These are phyloP conservation scores for Bombus confusus DNA, from an alignment of 1,140 invertebrate species.

Conservation along the genomic window DNA sequence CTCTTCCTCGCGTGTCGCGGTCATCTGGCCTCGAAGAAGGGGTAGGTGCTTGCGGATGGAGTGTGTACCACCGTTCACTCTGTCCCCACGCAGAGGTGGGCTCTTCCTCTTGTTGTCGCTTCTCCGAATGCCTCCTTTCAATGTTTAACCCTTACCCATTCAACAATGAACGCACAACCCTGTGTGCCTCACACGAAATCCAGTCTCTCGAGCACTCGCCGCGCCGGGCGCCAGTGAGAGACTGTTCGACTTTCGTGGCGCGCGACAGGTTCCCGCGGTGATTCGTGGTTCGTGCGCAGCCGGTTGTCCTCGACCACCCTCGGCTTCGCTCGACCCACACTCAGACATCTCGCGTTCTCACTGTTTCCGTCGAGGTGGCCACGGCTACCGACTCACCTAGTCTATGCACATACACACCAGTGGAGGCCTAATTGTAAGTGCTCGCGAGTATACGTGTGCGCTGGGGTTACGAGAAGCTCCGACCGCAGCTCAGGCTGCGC, in stretches of 20 bases:
- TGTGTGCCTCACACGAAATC: slow-evolving; percentile 3
- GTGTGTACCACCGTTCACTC: slow-evolving; percentile 37
- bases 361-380: slow-evolving; percentile 14
- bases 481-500: slow-evolving; percentile 50
- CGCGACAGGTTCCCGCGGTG: slow-evolving; percentile 67
- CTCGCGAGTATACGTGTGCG: slow-evolving; percentile 16
- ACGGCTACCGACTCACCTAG: background rate
- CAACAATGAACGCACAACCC: slow-evolving; percentile 31
- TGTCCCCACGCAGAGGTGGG: slow-evolving; percentile 19
- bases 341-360: slow-evolving; percentile 23
- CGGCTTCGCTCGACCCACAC: slow-evolving; percentile 50
- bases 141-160: background rate
- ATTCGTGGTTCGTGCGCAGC: slow-evolving; percentile 46
- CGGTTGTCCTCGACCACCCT: slow-evolving; percentile 60
- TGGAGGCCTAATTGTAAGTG: slow-evolving; percentile 37
- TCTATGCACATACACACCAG: slow-evolving; percentile 7
- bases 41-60: slow-evolving; percentile 18
- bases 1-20: slow-evolving; percentile 5
- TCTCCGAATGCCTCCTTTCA: background rate
- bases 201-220: slow-evolving; percentile 64
- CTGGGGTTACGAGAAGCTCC: slow-evolving; percentile 51
- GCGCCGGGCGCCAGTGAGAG: slow-evolving; percentile 70
- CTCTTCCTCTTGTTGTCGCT: slow-evolving; percentile 18
- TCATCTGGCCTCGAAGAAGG: slow-evolving; percentile 36
- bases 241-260: slow-evolving; percentile 66